Base-by-base conservation (phyloP, 2,888 invertebrate species). In the Eupithecia vulgata region DNA sequence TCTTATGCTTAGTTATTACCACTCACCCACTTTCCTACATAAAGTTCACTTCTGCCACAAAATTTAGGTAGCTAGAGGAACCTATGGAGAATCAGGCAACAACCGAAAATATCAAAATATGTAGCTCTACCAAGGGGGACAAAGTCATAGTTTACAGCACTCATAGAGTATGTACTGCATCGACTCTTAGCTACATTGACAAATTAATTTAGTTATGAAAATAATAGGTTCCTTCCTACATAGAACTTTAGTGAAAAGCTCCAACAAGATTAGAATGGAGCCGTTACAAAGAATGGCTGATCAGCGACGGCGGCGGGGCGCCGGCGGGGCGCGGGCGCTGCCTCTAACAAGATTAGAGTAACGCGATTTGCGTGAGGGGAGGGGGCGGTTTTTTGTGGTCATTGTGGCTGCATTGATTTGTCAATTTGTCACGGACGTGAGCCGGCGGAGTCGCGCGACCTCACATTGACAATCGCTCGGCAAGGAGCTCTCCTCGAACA, bases 211-310 rank as follows among this genome's bases (percentile, higher is more conserved):
- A 10, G 10, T 21, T 52, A 10, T 21, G n/a, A 52, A 52, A 45
- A 52, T 52, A 52, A 48, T 21, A 21, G 37, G 37, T 37, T 3
- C 30, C 30, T 37, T n/a, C n/a, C n/a, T n/a, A n/a, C 48, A 48
- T 10, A 6, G 10, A 48, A 12, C 12, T 52, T 21, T 21, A 21
- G 21, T 52, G 13, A 68, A 74, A 66, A 71, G 62, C 65, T 71
- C 15, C 59, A 68, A 68, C 67, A 69, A 68, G 69, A 57, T 37
- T 15, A 61, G 45, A 75, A 72, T 72, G 67, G 75, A 75, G 72
- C 69, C 67, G 75, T 75, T 72, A 75, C 72, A 88, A 88, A 91
- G 90, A 92, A 92, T 91, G 87, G 89, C 87, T 92, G 90, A 90
- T 92, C 91, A 91, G 81, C 52, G 52, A 10, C 52, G 25, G 82